Base-by-base conservation (phyloP, 2,888 invertebrate genomes). In the Carabus problematicus region DNA sequence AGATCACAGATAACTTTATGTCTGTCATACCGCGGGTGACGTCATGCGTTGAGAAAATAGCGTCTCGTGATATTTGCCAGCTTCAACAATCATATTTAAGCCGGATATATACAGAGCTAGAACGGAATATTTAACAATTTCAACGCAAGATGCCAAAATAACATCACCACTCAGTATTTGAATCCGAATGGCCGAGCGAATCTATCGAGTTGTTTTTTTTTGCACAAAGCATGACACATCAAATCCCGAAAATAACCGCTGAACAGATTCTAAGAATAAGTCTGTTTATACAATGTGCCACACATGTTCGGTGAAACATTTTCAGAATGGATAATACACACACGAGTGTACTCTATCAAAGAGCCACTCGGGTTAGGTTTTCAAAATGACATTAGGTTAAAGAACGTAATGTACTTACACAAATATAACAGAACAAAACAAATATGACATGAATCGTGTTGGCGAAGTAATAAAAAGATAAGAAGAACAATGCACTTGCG, bases 251-350 rank as follows among this genome's bases (percentile, higher is more conserved):
- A 56, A 16, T 16, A 59, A 41, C 43, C 43, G 59, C 43, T 59
- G n/a, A 40, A 59, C 59, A 59, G 16, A 12, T 40, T 59, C 59
- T 16, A 59, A 59, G 59, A 59, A 59, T 59, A 59, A 39, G 41
- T 16, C 43, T 59, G 59, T 59, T 59, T 59, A 59, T 59, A 59
- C 59, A 59, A 39, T 42, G 12, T 41, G 14, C 43, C 3, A 41
- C 40, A 42, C 59, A 39, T 43, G 29, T 56, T 14, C 56, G 56
- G 12, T 19, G 29, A 59, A 40, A 59, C 43, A 42, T 59, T 59
- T 59, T 59, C 43, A 8, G 59, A 59, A 59, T 42, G 6, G 59
- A 14, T 40, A 59, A 59, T 59, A 59, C 41, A 58, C 8, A 58
- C 8, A 11, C 59, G 14, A 14, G 18, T 16, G 52, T 16, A 16